These are phyloP conservation scores for Danio tinwini DNA, from an alignment of 2,797 vertebrate genomes.

Conservation along the genomic window DNA sequence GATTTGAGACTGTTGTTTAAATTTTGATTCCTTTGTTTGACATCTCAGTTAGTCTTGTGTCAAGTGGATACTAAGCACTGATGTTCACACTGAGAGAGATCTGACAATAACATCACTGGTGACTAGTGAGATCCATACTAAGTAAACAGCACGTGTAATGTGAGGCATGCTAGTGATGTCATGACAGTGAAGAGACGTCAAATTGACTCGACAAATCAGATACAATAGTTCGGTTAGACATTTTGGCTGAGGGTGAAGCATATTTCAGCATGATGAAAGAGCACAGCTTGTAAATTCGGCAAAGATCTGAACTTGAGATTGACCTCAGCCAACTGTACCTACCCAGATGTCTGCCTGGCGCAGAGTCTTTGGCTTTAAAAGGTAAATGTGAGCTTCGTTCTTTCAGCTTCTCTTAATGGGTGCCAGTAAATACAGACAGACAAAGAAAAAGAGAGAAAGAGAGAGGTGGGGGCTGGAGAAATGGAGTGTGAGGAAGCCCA, in stretches of 20 bases:
- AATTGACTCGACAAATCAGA: conserved; percentile 15
- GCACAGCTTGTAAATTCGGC: conserved; percentile 38
- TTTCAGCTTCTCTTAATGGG: conserved; percentile 34
- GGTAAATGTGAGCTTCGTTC: conserved; percentile 56
- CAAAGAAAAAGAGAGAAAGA: conserved; percentile 24
- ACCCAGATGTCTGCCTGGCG: conserved; percentile 21
- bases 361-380: conserved; percentile 63
- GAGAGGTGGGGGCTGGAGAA: conserved; percentile 33
- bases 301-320: conserved; percentile 9
- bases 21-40: conserved; percentile 31
- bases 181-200: conserved; percentile 18
- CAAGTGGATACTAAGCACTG: conserved; percentile 29
- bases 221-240: not conserved
- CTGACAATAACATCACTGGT: conserved; percentile 10
- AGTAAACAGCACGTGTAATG: conserved; percentile 19
- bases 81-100: not conserved
- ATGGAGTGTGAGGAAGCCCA: conserved; percentile 55
- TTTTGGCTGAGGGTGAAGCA: not conserved
- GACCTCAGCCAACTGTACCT: conserved; percentile 26
- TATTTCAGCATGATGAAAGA: conserved; percentile 25
- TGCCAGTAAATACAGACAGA: conserved; percentile 57
- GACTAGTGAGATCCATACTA: not conserved
- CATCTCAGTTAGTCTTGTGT: conserved; percentile 27
- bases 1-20: conserved; percentile 36
- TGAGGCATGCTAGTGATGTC: conserved; percentile 15